Evolutionary conservation across 2,888 invertebrate genomes (phyloP), one percentile per base, ranked within the genome.

Genomic region (Melinaea marsaeus): DNA sequence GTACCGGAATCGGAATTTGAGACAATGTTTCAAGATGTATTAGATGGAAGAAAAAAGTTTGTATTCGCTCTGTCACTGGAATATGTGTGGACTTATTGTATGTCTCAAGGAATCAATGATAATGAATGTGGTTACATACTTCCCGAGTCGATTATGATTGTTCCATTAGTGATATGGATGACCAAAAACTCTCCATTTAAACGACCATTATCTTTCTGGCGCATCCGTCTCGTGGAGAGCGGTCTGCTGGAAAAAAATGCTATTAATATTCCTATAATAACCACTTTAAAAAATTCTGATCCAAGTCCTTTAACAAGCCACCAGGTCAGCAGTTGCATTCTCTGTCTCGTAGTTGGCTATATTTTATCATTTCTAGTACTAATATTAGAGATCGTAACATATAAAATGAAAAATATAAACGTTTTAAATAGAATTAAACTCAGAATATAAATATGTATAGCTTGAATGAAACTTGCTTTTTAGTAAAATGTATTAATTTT

Each of bases 161-260:
- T 85, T 4, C 85, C 86, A 5, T 71, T 86, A 57, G 86, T 86
- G 1, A 75, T 86, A 13, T 86, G 84, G 86, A 81, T 83, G 78
- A 80, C 72, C 61, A 78, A 76, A 64, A 74, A 80, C 61, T 87
- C 87, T 11, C 81, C 85, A 1, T 86, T 83, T 60, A 69, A 70
- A 2, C 71, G 70, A 13, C 72, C 82, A 0, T 61, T 86, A 7
- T 68, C 75, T 0, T 63, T 74, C 9, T 86, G 85, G 86, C 68
- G 86, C 4, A 80, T 80, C n/a, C 75, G 86, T 37, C 71, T 86
- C 54, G 71, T 85, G 9, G 86, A 87, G 65, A 80, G 78, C 57
- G 86, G 86, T 0, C 72, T 87, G 45, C 70, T 88, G 46, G 79
- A 82, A 3, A 78, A 72, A 51, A 78, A 83, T 47, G 69, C 71